phyloP scores from a whole-genome alignment of 2,113 vertebrate species.

The Hippocampus guttulatus region DNA sequence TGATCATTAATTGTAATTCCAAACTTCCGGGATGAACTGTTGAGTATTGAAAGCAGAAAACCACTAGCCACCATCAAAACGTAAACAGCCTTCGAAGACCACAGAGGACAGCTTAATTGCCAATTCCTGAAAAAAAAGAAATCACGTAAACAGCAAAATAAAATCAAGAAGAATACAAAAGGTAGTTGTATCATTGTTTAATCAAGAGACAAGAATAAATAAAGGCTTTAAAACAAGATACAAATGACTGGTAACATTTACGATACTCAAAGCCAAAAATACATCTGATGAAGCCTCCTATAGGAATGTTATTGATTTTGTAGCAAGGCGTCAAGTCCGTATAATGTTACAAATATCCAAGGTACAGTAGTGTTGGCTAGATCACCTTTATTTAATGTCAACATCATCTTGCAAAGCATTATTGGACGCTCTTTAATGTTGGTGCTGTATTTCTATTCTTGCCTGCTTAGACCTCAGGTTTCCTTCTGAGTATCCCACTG shows the following conservation, averaged over 20 bases:
- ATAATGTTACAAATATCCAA: not conserved
- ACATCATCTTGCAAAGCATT: not conserved
- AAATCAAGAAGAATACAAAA: no score
- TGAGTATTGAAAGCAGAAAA: no score
- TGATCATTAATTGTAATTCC: no score
- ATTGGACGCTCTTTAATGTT: not conserved
- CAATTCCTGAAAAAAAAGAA: no score
- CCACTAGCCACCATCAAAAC: no score
- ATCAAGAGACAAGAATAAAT: not conserved
- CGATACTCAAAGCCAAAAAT: not conserved
- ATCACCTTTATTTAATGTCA: not conserved
- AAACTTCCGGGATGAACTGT: no score
- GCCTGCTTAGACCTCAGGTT: conserved; percentile 79
- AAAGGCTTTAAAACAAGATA: not conserved
- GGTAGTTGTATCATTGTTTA: no score
- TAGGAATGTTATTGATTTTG: not conserved
- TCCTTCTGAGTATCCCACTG: conserved; percentile 87
- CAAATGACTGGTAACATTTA: not conserved
- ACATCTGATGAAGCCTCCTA: not conserved
- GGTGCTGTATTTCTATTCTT: conserved; percentile 28
- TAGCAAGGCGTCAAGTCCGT: not conserved
- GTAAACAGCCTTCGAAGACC: no score
- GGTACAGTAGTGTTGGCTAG: not conserved
- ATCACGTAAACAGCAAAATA: no score
- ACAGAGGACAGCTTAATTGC: no score